phyloP scores from a whole-genome alignment of 2,113 vertebrate genomes.

The Petaurus breviceps region DNA sequence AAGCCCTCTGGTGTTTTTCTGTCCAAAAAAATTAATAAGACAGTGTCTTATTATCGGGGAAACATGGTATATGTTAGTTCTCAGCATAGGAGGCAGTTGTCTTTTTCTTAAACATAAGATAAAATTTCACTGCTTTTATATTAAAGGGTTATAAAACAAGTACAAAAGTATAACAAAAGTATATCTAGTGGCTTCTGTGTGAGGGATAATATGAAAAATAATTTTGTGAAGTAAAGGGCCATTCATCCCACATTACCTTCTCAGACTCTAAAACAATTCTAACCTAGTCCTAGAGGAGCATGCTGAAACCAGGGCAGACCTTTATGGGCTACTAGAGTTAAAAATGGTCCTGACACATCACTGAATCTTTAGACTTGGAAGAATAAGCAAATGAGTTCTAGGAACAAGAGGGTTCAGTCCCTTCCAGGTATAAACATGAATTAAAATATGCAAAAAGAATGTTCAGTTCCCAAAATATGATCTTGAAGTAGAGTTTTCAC shows the following conservation, averaged over 20 bases:
- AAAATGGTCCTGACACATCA: neutral
- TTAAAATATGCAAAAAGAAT: slow-evolving; percentile 22
- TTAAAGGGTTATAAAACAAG: neutral
- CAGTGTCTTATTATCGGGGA: no score
- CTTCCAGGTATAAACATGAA: neutral
- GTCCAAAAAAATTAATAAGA: no score
- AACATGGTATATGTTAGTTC: slow-evolving; percentile 24
- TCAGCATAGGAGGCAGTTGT: neutral
- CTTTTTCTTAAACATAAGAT: slow-evolving; percentile 62
- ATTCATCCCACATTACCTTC: neutral
- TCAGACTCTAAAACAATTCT: neutral
- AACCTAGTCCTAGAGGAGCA: neutral
- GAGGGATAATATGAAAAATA: slow-evolving; percentile 12
- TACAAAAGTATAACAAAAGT: neutral
- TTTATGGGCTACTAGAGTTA: neutral
- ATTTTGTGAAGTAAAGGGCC: slow-evolving; percentile 18
- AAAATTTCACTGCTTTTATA: slow-evolving; percentile 46
- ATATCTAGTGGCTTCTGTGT: slow-evolving; percentile 25
- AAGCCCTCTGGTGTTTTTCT: no score
- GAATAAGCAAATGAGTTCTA: neutral
- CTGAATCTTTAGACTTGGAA: neutral
- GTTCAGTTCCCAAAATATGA: slow-evolving; percentile 1
- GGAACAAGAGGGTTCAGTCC: neutral
- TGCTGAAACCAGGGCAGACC: neutral
- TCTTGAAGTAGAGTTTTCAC: slow-evolving; percentile 19